These are phyloP conservation scores for Lasioglossum albipes DNA, from an alignment of 1,140 invertebrate genomes.

Conservation along the genomic window DNA sequence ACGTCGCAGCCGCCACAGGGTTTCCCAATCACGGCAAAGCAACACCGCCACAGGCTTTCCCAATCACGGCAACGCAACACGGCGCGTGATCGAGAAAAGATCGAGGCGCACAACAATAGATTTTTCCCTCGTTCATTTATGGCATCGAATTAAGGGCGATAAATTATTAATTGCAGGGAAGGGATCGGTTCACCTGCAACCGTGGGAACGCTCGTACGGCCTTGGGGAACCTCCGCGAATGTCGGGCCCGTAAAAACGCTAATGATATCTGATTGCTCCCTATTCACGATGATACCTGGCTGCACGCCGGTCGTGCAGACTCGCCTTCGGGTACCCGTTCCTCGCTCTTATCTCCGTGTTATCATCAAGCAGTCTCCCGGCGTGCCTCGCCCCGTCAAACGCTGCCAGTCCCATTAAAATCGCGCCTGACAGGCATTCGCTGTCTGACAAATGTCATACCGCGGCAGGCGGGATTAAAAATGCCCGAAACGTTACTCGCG, in stretches of 20 bases:
- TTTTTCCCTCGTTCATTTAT: conserved; percentile 45
- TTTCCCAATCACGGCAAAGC: neutral
- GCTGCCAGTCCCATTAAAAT: conserved; percentile 43
- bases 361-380: conserved; percentile 63
- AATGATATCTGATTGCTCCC: conserved; percentile 78
- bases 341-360: conserved; percentile 63
- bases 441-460: conserved; percentile 36
- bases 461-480: neutral
- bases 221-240: conserved; percentile 43
- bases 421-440: neutral
- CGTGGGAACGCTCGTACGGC: conserved; percentile 54
- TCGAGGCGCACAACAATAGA: conserved; percentile 21
- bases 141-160: conserved; percentile 60
- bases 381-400: conserved; percentile 62
- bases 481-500: no score
- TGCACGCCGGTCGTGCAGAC: conserved; percentile 62
- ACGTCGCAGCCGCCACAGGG: neutral
- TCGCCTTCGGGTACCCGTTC: conserved; percentile 53
- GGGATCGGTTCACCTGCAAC: conserved; percentile 68
- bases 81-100: neutral
- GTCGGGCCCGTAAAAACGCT: conserved; percentile 73
- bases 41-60: neutral
- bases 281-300: conserved; percentile 75
- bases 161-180: conserved; percentile 60
- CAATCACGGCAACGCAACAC: neutral